Conservation (phyloP, 1,140 invertebrate species). For the Mizuhopecten yessoensis region DNA sequence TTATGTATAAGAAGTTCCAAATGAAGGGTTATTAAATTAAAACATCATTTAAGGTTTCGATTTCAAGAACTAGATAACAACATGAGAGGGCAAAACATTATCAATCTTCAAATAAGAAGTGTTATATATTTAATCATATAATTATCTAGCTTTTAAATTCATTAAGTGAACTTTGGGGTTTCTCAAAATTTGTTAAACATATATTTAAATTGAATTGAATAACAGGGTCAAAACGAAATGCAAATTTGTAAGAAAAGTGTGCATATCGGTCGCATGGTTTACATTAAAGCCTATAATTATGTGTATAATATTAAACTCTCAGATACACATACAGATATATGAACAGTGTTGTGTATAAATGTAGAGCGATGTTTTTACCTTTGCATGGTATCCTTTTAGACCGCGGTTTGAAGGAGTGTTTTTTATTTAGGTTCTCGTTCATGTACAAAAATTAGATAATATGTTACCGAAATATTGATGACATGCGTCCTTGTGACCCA, state of each 20-base stretch:
- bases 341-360: too few relatives aligned
- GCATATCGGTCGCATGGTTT: not conserved
- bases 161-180: too few relatives aligned
- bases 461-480: not conserved
- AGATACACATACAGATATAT: too few relatives aligned
- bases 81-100: too few relatives aligned
- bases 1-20: not conserved
- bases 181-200: not conserved
- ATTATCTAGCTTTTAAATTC: not conserved
- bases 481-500: not conserved
- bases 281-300: not conserved
- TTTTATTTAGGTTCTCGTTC: not conserved
- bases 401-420: too few relatives aligned
- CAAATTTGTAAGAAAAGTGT: not conserved
- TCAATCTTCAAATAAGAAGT: conserved; percentile 41
- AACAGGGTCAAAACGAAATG: not conserved
- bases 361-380: too few relatives aligned
- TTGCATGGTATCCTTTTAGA: too few relatives aligned
- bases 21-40: not conserved
- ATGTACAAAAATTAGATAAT: not conserved
- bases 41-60: too few relatives aligned
- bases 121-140: not conserved
- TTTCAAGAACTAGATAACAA: too few relatives aligned
- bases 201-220: not conserved
- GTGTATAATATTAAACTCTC: not conserved